Base-by-base conservation (phyloP, 2,888 invertebrate genomes). In the Ophonus ardosiacus region DNA sequence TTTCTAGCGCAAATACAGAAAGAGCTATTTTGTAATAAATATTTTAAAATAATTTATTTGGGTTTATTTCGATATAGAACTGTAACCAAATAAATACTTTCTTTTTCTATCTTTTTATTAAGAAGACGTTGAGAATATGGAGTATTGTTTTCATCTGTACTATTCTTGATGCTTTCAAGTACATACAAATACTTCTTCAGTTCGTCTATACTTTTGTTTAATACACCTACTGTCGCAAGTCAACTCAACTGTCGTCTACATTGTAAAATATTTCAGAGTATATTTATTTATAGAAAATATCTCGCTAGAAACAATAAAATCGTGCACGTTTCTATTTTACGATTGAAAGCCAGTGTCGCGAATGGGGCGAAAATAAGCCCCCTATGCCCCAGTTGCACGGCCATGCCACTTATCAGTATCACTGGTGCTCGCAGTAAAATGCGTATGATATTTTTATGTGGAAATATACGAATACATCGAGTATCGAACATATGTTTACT, bases 361-460 rank as follows among this genome's bases (percentile, higher is more conserved):
- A 74, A 74, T 68, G 40, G 31, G 68, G 68, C 68, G 31, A 38
- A 18, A 74, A 68, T 51, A 51, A 74, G 17, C 15, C 40, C 40
- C 15, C 18, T 40, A 18, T 74, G 43, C 71, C 43, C 71, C 71
- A 43, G 17, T 18, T 74, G 71, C 71, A 40, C 71, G 71, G 7
- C 71, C 7, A 40, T 74, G 71, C 15, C 40, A 74, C 71, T 74
- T 74, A 74, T 74, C 43, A 74, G 17, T 68, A 31, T 63, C 63
- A 24, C 63, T 51, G 63, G 21, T 63, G 31, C 15, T 68, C 21
- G 40, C 71, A 74, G 40, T 74, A 74, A 74, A 74, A 74, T 74
- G 71, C 68, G 68, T 74, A 74, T 43, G 21, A 74, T 74, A 74
- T 74, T 74, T 74, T 74, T 74, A 74, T 74, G 71, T 40, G 43